Evolutionary conservation across 2,797 vertebrate genomes (phyloP), one percentile per base, ranked within the genome.

Genomic region (Ctenochaetus hawaiiensis): DNA sequence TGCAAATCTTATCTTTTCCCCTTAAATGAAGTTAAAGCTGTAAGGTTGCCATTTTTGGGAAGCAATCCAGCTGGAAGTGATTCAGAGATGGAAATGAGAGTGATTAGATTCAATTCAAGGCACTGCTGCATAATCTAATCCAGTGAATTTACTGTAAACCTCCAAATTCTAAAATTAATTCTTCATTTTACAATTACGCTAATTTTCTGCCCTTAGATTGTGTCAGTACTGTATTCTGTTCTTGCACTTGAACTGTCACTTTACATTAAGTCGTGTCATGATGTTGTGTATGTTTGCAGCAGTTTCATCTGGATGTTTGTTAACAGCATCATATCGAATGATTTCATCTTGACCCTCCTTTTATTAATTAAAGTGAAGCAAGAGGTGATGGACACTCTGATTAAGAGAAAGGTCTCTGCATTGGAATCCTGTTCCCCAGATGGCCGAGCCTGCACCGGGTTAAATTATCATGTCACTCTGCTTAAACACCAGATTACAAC

Each of bases 391-490:
- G 66, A 90, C 73, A 78, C 62, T 70, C 63, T 73, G 81, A 91
- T 89, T 68, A 82, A 68, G 66, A 77, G 57, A 30, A 30, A 72
- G 41, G 43, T 52, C 66, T 52, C 66, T 22, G 74, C 69, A 51
- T 68, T 45, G 67, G 69, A 87, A 78, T 63, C 53, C 45, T 23
- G 61, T 87, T 86, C 80, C 78, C 56, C 74, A 86, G 70, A 72
- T 54, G 8, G 80, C 66, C 67, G 41, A 67, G 82, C 63, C 64
- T 64, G 72, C 71, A 79, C 60, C 64, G 77, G 77, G 79, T 80
- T 80, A 75, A 91, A 90, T 89, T 83, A 90, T 90, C 77, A 77
- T 80, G 84, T 89, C 75, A 85, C 61, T 86, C 84, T 51, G 70
- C 73, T 79, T 64, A 78, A 85, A 86, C 54, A 77, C 56, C 59